Conservation (phyloP, 2,113 vertebrate species). For the Shinisaurus crocodilurus region DNA sequence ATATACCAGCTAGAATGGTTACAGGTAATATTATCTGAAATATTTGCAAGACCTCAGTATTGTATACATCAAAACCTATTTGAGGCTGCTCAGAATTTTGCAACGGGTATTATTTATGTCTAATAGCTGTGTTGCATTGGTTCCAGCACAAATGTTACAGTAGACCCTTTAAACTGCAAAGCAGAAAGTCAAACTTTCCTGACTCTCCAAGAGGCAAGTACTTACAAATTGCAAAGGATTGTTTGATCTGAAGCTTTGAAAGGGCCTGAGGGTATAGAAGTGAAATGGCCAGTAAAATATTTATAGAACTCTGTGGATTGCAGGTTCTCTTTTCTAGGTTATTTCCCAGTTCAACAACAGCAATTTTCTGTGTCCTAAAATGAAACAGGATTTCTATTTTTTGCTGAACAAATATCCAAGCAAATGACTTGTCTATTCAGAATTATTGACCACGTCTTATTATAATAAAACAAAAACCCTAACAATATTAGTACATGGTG, state of each 20-base stretch:
- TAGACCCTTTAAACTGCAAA: neutral
- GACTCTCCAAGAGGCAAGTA: conserved; percentile 7
- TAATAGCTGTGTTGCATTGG: neutral
- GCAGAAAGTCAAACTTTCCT: conserved; percentile 5
- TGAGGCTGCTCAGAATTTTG: neutral
- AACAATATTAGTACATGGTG: neutral
- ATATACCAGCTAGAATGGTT: neutral
- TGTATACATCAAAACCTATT: neutral
- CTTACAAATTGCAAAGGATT: conserved; percentile 1
- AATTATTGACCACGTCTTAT: neutral
- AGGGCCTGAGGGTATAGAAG: conserved; percentile 2
- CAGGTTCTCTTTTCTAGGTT: conserved; percentile 2
- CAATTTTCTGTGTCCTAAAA: conserved; percentile 15
- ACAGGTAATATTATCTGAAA: neutral
- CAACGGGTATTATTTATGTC: neutral
- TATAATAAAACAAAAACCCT: conserved; percentile 3
- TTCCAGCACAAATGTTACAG: neutral
- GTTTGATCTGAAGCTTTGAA: conserved; percentile 30
- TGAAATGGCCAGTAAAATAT: conserved; percentile 23
- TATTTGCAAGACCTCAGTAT: neutral
- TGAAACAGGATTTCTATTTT: conserved; percentile 1
- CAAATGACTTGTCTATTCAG: neutral
- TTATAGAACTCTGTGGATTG: conserved; percentile 12
- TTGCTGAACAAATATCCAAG: neutral
- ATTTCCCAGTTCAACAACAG: conserved; percentile 13